Evolutionary conservation across 2,113 vertebrate genomes (phyloP).

Genomic region (Toxotes chatareus): DNA sequence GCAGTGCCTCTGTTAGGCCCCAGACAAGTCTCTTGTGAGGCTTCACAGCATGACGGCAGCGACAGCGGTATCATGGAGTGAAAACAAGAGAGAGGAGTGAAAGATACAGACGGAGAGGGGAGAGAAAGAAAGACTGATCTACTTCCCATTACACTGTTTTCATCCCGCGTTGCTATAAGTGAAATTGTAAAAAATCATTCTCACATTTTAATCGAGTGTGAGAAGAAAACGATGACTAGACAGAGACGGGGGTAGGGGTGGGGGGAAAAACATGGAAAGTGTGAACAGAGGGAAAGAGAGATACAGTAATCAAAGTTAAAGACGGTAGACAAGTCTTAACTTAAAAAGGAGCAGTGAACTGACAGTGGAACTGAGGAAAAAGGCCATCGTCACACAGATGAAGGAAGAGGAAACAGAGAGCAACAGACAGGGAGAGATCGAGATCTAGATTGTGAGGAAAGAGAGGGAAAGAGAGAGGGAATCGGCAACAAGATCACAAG

Average conservation of each 20-base stretch:
- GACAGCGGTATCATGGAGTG: conserved; percentile 10
- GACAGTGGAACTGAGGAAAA: conserved; percentile 12
- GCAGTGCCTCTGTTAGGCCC: conserved; percentile 34
- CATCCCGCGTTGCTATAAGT: conserved; percentile 13
- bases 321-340: conserved; percentile 7
- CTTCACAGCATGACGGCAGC: conserved; percentile 26
- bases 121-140: neutral
- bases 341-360: conserved; percentile 15
- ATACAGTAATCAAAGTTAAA: conserved; percentile 19
- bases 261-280: conserved; percentile 9
- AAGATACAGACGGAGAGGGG: conserved; percentile 1
- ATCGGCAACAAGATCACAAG: conserved; percentile 44
- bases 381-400: conserved; percentile 7
- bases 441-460: conserved; percentile 1
- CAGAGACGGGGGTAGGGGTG: neutral
- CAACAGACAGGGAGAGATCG: neutral
- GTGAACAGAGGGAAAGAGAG: conserved; percentile 24
- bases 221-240: conserved; percentile 12
- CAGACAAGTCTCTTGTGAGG: conserved; percentile 48
- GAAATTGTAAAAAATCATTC: conserved; percentile 35
- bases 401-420: conserved; percentile 18
- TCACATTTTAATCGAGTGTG: conserved; percentile 19
- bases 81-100: conserved; percentile 25
- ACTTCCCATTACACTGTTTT: conserved; percentile 37
- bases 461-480: conserved; percentile 5